Percentiles rank a stretch among this genome's conserved stretches.
Evolutionary conservation across 2,888 invertebrate genomes (phyloP).

Genomic region (Pristionchus mayeri): DNA sequence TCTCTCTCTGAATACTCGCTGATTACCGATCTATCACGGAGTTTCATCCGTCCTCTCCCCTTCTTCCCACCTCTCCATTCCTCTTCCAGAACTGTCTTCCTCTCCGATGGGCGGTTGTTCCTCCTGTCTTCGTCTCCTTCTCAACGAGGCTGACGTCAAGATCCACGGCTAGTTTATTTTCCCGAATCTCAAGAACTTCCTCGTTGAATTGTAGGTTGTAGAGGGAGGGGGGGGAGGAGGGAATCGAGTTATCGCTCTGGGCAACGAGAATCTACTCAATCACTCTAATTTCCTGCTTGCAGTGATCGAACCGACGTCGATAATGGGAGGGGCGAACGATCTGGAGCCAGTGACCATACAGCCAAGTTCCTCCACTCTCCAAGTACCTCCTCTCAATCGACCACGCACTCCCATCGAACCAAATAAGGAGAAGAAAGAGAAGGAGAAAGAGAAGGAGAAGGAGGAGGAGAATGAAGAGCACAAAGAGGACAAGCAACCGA

Average conservation of each 20-base stretch:
- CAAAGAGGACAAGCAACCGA: too few species aligned
- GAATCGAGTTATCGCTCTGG: not conserved
- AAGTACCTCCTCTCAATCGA: slow-evolving; percentile 49
- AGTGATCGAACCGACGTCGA: slow-evolving; percentile 68
- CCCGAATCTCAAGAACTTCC: not conserved
- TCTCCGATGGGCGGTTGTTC: slow-evolving; percentile 62
- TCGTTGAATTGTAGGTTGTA: not conserved
- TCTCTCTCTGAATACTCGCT: not conserved
- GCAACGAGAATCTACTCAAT: not conserved
- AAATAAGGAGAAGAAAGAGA: not conserved
- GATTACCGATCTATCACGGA: not conserved
- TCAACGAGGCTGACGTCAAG: slow-evolving; percentile 68
- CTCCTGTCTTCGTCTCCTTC: slow-evolving; percentile 63
- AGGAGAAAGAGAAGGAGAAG: too few species aligned
- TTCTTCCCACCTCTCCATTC: not conserved
- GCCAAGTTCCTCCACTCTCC: slow-evolving; percentile 52
- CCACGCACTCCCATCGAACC: slow-evolving; percentile 23
- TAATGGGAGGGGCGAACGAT: slow-evolving; percentile 57
- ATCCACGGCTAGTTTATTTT: slow-evolving; percentile 60
- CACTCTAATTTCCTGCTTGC: slow-evolving; percentile 36
- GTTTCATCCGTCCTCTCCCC: not conserved
- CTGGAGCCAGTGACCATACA: slow-evolving; percentile 51
- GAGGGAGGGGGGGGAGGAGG: not conserved
- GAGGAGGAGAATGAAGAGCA: too few species aligned
- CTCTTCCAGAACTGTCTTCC: not conserved